Percentiles rank a stretch among this genome's conserved stretches.
phyloP scores from a whole-genome alignment of 2,888 invertebrate species.

The Ectemnius lituratus region DNA sequence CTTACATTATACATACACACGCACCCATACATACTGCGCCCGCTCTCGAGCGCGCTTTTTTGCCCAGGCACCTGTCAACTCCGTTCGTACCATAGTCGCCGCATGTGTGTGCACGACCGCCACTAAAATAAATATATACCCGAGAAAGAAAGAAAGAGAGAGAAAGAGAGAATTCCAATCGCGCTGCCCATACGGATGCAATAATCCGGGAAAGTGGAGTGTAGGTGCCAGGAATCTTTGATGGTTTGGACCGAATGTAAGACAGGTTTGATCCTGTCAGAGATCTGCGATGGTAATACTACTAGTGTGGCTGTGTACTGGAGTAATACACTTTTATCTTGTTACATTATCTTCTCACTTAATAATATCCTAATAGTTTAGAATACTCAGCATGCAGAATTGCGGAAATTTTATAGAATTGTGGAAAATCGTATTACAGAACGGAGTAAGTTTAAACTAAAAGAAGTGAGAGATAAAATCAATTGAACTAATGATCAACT shows the following conservation, averaged over 20 bases:
- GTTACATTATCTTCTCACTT: no score
- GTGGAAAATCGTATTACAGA: background rate
- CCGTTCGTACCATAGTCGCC: conserved; percentile 69
- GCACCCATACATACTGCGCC: conserved; percentile 54
- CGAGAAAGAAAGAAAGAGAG: conserved; percentile 55
- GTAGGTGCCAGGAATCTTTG: no score
- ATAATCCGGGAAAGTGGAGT: conserved; percentile 44
- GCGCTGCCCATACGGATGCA: conserved; percentile 69
- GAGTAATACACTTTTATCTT: no score
- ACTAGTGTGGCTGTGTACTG: background rate
- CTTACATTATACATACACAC: conserved; percentile 65
- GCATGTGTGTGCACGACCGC: conserved; percentile 69
- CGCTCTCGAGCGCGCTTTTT: conserved; percentile 65
- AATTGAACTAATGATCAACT: background rate
- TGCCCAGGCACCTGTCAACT: conserved; percentile 76
- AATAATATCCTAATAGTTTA: no score
- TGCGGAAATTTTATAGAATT: background rate
- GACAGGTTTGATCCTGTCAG: background rate
- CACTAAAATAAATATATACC: conserved; percentile 72
- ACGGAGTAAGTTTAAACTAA: background rate
- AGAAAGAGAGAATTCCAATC: conserved; percentile 65
- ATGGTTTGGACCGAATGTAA: background rate
- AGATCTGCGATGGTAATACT: background rate
- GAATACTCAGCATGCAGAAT: no score
- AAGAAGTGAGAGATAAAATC: background rate